Conservation (phyloP, 2,113 vertebrate species). For the Sceloporus undulatus region DNA sequence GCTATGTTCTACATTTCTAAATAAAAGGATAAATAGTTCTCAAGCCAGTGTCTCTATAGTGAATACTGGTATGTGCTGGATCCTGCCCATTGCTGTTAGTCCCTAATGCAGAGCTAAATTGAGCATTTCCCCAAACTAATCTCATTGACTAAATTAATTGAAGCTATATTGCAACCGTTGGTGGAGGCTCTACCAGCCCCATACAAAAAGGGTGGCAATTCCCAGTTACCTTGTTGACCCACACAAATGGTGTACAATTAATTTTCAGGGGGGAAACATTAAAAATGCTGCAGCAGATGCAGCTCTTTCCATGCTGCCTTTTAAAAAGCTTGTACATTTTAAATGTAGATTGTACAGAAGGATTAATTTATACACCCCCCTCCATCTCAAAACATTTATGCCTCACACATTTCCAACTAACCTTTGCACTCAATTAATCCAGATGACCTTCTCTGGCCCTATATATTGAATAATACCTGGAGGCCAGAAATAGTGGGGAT, state of each 20-base stretch:
- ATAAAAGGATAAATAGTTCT: too few species aligned
- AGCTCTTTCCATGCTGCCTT: slow-evolving; percentile 7
- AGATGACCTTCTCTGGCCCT: slow-evolving; percentile 37
- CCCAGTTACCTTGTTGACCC: not conserved
- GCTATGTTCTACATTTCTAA: too few species aligned
- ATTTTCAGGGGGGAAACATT: slow-evolving; percentile 4
- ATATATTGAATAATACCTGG: slow-evolving; percentile 60
- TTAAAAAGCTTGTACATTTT: fast-evolving
- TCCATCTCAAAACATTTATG: not conserved
- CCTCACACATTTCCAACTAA: slow-evolving; percentile 68
- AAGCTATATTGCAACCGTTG: too few species aligned
- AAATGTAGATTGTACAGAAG: slow-evolving; percentile 42
- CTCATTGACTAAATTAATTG: too few species aligned
- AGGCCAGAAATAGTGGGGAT: slow-evolving; percentile 55
- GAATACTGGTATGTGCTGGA: too few species aligned
- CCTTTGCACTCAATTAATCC: slow-evolving; percentile 73
- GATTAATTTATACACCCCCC: slow-evolving; percentile 25
- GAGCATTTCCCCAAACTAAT: too few species aligned
- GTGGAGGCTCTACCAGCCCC: too few species aligned
- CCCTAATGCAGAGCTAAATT: too few species aligned
- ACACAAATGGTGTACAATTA: not conserved
- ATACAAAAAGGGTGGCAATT: not conserved
- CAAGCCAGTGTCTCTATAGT: too few species aligned
- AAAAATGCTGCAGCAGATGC: fast-evolving
- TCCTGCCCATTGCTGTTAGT: too few species aligned